phyloP scores from a whole-genome alignment of 2,888 invertebrate genomes.

The Drosophila anomalata region DNA sequence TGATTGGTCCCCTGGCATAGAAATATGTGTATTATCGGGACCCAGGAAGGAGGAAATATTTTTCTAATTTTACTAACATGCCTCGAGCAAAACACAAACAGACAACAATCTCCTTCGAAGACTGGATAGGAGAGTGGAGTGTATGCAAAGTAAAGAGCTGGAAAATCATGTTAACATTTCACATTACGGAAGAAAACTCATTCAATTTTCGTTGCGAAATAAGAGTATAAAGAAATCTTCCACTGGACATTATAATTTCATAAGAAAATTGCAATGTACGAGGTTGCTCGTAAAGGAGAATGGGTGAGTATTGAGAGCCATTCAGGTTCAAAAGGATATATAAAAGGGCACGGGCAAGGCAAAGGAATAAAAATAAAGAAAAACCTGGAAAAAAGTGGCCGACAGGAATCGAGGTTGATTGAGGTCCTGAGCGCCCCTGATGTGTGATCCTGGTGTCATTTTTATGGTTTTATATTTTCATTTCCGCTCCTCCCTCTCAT shows the following conservation, averaged over 20 bases:
- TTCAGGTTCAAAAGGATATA: conserved; percentile 38
- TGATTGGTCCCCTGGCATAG: conserved; percentile 33
- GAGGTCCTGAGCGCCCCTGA: conserved; percentile 14
- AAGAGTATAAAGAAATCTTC: conserved; percentile 52
- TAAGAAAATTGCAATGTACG: conserved; percentile 72
- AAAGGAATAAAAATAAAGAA: conserved; percentile 5
- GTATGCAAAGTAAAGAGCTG: conserved; percentile 53
- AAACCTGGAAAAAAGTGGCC: conserved; percentile 19
- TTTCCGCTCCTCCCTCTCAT: conserved; percentile 71
- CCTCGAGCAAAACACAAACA: conserved; percentile 41
- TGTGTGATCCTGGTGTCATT: conserved; percentile 48
- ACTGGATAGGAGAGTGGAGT: background rate
- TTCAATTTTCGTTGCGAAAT: conserved; percentile 66
- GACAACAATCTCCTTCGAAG: conserved; percentile 13
- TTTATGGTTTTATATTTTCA: conserved; percentile 76
- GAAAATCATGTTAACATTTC: conserved; percentile 70
- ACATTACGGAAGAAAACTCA: conserved; percentile 57
- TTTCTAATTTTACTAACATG: conserved; percentile 60
- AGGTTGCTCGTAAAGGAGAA: conserved; percentile 17
- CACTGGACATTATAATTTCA: conserved; percentile 72
- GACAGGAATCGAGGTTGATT: conserved; percentile 20
- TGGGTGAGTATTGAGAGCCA: conserved; percentile 51
- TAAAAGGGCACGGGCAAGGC: conserved; percentile 12
- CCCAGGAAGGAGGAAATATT: conserved; percentile 29
- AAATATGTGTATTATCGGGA: background rate